Percentiles rank a stretch among this genome's conserved stretches.
These are phyloP conservation scores for Sinocyclocheilus maitianheensis DNA, from an alignment of 2,113 vertebrate species.

Conservation along the genomic window DNA sequence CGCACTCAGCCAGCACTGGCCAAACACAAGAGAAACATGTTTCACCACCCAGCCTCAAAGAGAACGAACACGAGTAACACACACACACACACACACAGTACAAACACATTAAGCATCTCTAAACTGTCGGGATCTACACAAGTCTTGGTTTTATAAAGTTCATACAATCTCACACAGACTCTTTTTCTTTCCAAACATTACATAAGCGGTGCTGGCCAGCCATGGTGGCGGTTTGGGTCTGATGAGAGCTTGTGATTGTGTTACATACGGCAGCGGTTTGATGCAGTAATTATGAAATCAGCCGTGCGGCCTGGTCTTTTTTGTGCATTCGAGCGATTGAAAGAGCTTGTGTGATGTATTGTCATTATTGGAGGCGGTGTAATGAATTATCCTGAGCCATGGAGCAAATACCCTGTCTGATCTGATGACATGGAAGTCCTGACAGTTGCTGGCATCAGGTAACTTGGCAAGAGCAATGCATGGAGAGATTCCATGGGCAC, in stretches of 20 bases:
- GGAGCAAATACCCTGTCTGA: slow-evolving; percentile 19
- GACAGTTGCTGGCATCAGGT: slow-evolving; percentile 63
- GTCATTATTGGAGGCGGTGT: slow-evolving; percentile 63
- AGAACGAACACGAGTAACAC: neutral
- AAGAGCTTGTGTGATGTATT: slow-evolving; percentile 59
- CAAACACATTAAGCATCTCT: slow-evolving; percentile 12
- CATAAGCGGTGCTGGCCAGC: slow-evolving; percentile 64
- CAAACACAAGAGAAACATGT: slow-evolving; percentile 69
- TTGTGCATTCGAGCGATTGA: slow-evolving; percentile 32
- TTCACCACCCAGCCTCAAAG: slow-evolving; percentile 47
- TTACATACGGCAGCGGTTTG: slow-evolving; percentile 69
- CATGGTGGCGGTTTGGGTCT: slow-evolving; percentile 65
- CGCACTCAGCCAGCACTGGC: slow-evolving; percentile 68
- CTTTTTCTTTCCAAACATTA: slow-evolving; percentile 63
- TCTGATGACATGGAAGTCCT: slow-evolving; percentile 58
- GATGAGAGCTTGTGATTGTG: slow-evolving; percentile 72
- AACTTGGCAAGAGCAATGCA: slow-evolving; percentile 44
- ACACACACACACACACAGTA: slow-evolving; percentile 13
- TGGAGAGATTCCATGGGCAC: neutral
- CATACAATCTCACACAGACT: neutral
- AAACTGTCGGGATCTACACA: neutral
- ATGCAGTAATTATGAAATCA: slow-evolving; percentile 73
- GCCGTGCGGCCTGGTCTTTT: slow-evolving; percentile 60
- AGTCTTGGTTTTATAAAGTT: neutral
- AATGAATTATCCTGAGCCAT: slow-evolving; percentile 60